Conservation (phyloP, 1,140 invertebrate species). For the Vollenhovia emeryi region DNA sequence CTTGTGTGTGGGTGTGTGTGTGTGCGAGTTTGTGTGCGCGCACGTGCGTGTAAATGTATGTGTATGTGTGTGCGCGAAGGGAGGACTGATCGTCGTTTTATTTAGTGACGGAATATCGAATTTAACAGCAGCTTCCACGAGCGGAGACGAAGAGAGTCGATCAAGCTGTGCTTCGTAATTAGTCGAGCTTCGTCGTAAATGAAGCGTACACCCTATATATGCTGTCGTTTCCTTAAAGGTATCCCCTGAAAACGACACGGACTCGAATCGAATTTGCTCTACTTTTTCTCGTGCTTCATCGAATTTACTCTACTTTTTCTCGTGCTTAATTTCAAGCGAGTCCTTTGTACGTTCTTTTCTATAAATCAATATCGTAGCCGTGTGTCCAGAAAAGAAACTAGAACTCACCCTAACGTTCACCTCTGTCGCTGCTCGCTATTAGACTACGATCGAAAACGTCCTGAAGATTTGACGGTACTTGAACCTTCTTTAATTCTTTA, state of each 20-base stretch:
- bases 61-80: not conserved
- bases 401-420: not conserved
- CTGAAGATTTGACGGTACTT: not conserved
- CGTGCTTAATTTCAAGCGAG: slow-evolving; percentile 11
- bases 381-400: not conserved
- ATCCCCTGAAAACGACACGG: not conserved
- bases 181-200: slow-evolving; percentile 32
- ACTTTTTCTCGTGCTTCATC: slow-evolving; percentile 14
- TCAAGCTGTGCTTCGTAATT: slow-evolving; percentile 52
- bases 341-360: not conserved
- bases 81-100: slow-evolving; percentile 15
- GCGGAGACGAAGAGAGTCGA: slow-evolving; percentile 35
- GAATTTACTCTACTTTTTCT: slow-evolving; percentile 13
- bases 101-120: slow-evolving; percentile 60
- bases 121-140: slow-evolving; percentile 17
- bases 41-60: too few species aligned
- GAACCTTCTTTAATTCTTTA: slow-evolving; percentile 9
- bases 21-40: too few species aligned
- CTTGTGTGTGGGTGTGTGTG: not conserved
- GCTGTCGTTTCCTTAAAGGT: slow-evolving; percentile 3
- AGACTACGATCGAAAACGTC: not conserved
- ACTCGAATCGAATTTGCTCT: slow-evolving; percentile 28
- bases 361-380: slow-evolving; percentile 1
- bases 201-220: not conserved
- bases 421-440: not conserved